Evolutionary conservation across 2,113 vertebrate genomes (phyloP), one percentile per base, ranked within the genome.

Genomic region (Dicentrarchus labrax): DNA sequence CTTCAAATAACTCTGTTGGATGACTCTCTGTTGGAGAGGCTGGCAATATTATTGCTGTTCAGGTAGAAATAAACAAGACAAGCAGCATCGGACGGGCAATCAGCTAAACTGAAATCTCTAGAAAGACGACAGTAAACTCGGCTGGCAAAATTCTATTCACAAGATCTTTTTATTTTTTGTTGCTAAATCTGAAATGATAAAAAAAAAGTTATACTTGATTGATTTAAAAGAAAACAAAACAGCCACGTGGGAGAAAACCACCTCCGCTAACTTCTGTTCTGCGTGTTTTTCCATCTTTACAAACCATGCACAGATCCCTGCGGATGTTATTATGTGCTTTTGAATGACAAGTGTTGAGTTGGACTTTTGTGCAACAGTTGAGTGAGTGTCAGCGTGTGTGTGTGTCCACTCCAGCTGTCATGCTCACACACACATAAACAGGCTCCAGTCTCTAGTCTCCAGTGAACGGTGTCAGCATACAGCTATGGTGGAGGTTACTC

Each of bases 1-100:
- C 89, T 91, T 88, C 84, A 93, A 91, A 92, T 87, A 88, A 85
- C 83, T 91, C 86, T 65, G 82, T 61, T 88, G 79, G 75, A 89
- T 68, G 78, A 86, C 83, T 87, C 72, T 82, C 77, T 86, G 81
- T 64, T 77, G 76, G 61, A 76, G 84, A 43, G 59, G 76, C 68
- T 88, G 86, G 78, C 77, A 86, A 83, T 89, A 90, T 84, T 65
- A 80, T 90, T 88, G 88, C 77, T 76, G 64, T 85, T 91, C 73
- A 92, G 86, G 83, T 87, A 45, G 65, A 82, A 38, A 83, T 86
- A 78, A 88, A 90, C 78, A 89, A 86, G 59, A 65, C 66, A 17
- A 56, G 76, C 43, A 61, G 45, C 5, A 1, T 60, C 22, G 54
- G 45, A 39, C 76, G 56, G 19, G 36, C 51, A 41, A 17, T 30